A percentile compares a stretch with the other conserved stretches of the same genome.
phyloP scores from a whole-genome alignment of 2,888 invertebrate species.

The Parascotia fuliginaria region DNA sequence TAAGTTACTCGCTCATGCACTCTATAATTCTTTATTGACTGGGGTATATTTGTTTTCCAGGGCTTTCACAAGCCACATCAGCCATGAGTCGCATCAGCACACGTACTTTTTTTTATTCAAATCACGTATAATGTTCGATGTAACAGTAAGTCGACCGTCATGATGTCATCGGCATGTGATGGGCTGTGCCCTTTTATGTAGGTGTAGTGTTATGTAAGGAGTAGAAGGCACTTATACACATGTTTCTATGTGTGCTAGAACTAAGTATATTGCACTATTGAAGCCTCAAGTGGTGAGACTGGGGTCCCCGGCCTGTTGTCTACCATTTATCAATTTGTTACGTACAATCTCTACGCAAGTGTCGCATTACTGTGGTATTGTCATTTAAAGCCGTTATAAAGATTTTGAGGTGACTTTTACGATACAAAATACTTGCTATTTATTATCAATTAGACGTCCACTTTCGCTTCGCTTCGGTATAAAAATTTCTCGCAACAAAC shows the following conservation, averaged over 20 bases:
- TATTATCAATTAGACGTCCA: constrained; percentile 1
- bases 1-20: too few relatives aligned
- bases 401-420: constrained; percentile 8
- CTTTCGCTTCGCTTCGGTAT: too few relatives aligned
- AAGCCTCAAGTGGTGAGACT: constrained; percentile 25
- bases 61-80: constrained; percentile 30
- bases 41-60: constrained; percentile 25
- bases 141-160: constrained; percentile 74
- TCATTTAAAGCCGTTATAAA: constrained; percentile 43
- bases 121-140: constrained; percentile 70
- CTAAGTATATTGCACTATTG: constrained; percentile 17
- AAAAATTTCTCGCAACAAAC: too few relatives aligned
- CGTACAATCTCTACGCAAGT: constrained; percentile 37
- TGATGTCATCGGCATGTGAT: constrained; percentile 81
- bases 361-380: constrained; percentile 27
- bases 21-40: too few relatives aligned
- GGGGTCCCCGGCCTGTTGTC: constrained; percentile 30
- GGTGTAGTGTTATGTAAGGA: constrained; percentile 58
- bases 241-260: constrained; percentile 12
- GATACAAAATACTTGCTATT: constrained; percentile 5
- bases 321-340: constrained; percentile 50
- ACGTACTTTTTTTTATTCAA: constrained; percentile 57
- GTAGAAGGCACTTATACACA: too few relatives aligned
- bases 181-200: constrained; percentile 65
- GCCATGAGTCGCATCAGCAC: constrained; percentile 37